phyloP scores from a whole-genome alignment of 2,888 invertebrate genomes.

The Drosophila buzzatii region DNA sequence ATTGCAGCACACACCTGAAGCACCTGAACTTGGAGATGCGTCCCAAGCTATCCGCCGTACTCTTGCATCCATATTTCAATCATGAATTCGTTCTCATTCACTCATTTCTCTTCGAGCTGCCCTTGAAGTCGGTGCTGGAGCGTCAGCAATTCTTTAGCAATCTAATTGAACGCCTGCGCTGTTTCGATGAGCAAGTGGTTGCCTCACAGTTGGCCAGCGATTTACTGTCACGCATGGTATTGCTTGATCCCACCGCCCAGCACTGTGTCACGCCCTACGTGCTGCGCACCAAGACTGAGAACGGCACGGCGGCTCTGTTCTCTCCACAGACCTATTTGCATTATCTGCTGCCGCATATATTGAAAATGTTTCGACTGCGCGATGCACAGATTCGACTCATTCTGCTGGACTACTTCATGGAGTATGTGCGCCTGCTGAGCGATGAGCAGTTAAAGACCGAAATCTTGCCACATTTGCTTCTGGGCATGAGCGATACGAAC shows the following conservation, averaged over 20 bases:
- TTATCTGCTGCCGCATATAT: conserved; percentile 91
- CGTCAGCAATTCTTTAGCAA: conserved; percentile 92
- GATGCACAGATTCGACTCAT: conserved; percentile 93
- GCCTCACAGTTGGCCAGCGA: conserved; percentile 92
- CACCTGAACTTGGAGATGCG: conserved; percentile 88
- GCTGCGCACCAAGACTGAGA: conserved; percentile 86
- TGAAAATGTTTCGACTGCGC: conserved; percentile 93
- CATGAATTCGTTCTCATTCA: conserved; percentile 94
- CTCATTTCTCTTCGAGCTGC: conserved; percentile 92
- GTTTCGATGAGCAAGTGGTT: conserved; percentile 92
- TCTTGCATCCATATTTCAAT: conserved; percentile 92
- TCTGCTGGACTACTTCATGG: conserved; percentile 91
- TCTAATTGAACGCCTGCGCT: conserved; percentile 89
- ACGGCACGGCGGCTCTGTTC: conserved; percentile 89
- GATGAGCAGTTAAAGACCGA: conserved; percentile 91
- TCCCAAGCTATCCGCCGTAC: conserved; percentile 89
- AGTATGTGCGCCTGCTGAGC: conserved; percentile 91
- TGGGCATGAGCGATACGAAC: conserved; percentile 95
- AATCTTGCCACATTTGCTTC: conserved; percentile 94
- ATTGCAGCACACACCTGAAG: conserved; percentile 90
- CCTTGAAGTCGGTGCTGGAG: conserved; percentile 91
- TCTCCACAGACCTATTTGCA: conserved; percentile 89
- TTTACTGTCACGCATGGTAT: conserved; percentile 93
- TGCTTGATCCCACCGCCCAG: conserved; percentile 93
- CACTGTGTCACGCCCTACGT: conserved; percentile 84